Evolutionary conservation across 2,797 vertebrate species (phyloP), one percentile per base, ranked within the genome.

Genomic region (Rhynchonycteris naso): DNA sequence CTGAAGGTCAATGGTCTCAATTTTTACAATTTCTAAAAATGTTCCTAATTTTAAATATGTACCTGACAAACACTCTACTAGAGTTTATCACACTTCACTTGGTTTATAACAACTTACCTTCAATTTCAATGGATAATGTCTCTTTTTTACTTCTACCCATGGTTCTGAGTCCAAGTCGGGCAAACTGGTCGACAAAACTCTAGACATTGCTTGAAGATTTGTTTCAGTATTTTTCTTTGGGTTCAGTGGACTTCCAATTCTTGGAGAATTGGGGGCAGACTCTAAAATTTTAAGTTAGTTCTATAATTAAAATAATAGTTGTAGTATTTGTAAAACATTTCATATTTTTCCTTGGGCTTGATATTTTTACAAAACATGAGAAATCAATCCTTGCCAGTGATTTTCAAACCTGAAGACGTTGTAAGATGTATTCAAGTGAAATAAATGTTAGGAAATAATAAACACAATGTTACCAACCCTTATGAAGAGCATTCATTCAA

Each of bases 91-190:
- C 22, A 65, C 21, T 76, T 87, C 56, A 88, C 21, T 28, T 38
- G 16, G 28, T 80, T 78, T 83, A 7, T 82, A 80, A 76, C 56
- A 92, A 33, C 74, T 96, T 98, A 99, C 99, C 99, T 99, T 99
- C 93, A 98, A 90, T 96, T 98, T 99, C 76, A 98, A 93, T 91
- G 98, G 97, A 89, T 96, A 91, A 96, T 99, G 99, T 80, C 99
- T 99, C 97, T 98, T 99, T 98, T 99, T 99, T 93, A 99, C 99
- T 98, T 99, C 99, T 97, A 99, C 98, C 99, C 99, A 99, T 89
- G 98, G 97, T 87, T 99, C 98, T 88, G 98, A 98, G 24, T 99
- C 99, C 26, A 99, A 98, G 97, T 99, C 98, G 0, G 99, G 97
- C 76, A 98, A 97, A 74, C 98, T 98, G 95, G 97, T 95, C 78